Conservation (phyloP, 2,797 vertebrate genomes). For the Gymnothorax javanicus region DNA sequence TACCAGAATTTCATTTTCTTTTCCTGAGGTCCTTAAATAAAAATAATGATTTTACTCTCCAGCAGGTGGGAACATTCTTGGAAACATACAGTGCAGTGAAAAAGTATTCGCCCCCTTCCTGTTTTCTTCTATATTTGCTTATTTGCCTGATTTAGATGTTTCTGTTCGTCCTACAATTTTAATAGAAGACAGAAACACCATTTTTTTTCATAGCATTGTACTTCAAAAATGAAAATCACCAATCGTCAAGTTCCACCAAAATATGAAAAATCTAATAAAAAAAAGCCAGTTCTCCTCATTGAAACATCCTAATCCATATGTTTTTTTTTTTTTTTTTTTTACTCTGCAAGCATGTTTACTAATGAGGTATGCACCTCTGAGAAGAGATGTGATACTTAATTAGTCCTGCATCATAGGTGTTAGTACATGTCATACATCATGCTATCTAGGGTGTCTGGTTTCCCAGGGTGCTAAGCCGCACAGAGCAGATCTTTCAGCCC, state of each 20-base stretch:
- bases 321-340: not conserved
- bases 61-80: not conserved
- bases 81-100: not conserved
- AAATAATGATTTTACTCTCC: not conserved
- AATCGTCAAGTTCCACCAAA: not conserved
- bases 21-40: not conserved
- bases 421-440: not conserved
- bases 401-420: not conserved
- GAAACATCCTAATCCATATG: not conserved
- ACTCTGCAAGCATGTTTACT: not conserved
- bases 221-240: not conserved
- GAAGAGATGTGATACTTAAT: not conserved
- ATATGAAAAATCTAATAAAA: not conserved
- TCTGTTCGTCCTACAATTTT: no score
- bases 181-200: no score
- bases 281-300: not conserved
- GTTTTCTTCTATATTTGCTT: no score
- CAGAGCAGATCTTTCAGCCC: not conserved
- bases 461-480: conserved; percentile 3
- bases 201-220: no score
- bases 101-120: no score
- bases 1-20: no score
- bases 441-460: conserved; percentile 10
- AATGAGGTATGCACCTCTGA: not conserved
- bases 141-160: no score